phyloP scores from a whole-genome alignment of 2,888 invertebrate genomes.

The Plebejus argus region DNA sequence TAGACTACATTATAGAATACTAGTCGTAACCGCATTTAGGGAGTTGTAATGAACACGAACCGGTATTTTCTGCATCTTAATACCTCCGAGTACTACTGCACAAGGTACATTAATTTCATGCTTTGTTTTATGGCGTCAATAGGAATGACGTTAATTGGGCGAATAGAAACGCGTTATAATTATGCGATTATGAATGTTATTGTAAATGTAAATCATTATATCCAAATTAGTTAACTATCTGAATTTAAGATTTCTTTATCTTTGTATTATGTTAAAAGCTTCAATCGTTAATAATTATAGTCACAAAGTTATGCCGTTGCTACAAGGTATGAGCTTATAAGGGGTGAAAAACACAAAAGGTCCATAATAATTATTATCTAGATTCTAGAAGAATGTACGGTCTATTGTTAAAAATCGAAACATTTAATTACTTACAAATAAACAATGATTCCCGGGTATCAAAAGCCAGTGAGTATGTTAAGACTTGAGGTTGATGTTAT shows the following conservation, averaged over 20 bases:
- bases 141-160: neutral
- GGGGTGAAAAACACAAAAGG: neutral
- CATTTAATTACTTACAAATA: too few species aligned
- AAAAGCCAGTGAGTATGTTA: neutral
- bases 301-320: neutral
- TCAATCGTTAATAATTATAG: neutral
- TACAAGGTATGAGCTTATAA: neutral
- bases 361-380: too few species aligned
- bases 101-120: slow-evolving; percentile 24
- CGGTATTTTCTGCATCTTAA: slow-evolving; percentile 58
- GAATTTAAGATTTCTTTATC: neutral
- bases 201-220: neutral
- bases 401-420: too few species aligned
- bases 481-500: neutral
- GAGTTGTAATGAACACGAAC: slow-evolving; percentile 56
- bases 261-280: neutral
- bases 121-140: slow-evolving; percentile 23
- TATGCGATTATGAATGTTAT: neutral
- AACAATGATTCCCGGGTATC: neutral
- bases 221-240: neutral
- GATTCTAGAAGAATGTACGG: too few species aligned
- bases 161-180: neutral
- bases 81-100: slow-evolving; percentile 49
- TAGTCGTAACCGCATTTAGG: slow-evolving; percentile 63
- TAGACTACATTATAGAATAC: slow-evolving; percentile 42